phyloP scores from a whole-genome alignment of 2,797 vertebrate species.

The Distichodus sexfasciatus region DNA sequence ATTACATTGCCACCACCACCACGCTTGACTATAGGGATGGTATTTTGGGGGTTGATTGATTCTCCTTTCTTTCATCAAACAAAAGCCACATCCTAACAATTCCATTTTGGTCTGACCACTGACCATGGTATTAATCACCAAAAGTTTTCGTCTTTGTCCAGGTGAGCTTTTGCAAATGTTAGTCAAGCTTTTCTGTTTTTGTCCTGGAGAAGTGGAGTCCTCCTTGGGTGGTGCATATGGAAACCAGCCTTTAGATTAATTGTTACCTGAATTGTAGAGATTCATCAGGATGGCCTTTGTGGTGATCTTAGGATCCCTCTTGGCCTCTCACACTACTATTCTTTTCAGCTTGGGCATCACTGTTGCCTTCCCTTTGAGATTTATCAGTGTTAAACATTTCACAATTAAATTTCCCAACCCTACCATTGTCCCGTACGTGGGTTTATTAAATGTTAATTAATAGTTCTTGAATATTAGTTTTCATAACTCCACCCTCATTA shows the following conservation, averaged over 20 bases:
- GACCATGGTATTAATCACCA: constrained; percentile 2
- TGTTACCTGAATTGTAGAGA: constrained; percentile 2
- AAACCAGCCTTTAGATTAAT: constrained; percentile 2
- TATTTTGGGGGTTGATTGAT: constrained; percentile 22
- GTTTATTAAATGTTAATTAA: too few relatives aligned
- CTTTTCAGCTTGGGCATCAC: neutral
- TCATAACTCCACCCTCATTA: too few relatives aligned
- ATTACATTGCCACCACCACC: too few relatives aligned
- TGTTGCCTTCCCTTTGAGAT: constrained; percentile 3
- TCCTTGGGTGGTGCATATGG: neutral
- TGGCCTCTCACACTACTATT: constrained; percentile 4
- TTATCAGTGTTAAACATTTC: too few relatives aligned
- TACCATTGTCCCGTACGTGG: too few relatives aligned
- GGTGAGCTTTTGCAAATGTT: neutral
- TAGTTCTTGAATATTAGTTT: too few relatives aligned
- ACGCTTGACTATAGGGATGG: too few relatives aligned
- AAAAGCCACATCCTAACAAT: constrained; percentile 1
- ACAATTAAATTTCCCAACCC: too few relatives aligned
- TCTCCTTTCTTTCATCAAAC: constrained; percentile 18
- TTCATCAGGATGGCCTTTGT: constrained; percentile 18
- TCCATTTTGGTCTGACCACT: neutral
- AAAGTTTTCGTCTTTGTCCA: neutral
- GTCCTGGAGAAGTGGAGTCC: neutral
- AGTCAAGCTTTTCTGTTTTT: neutral
- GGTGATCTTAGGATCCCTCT: constrained; percentile 13